These are phyloP conservation scores for Loris lydekkerianus DNA, from an alignment of 2,797 vertebrate genomes.

Conservation along the genomic window DNA sequence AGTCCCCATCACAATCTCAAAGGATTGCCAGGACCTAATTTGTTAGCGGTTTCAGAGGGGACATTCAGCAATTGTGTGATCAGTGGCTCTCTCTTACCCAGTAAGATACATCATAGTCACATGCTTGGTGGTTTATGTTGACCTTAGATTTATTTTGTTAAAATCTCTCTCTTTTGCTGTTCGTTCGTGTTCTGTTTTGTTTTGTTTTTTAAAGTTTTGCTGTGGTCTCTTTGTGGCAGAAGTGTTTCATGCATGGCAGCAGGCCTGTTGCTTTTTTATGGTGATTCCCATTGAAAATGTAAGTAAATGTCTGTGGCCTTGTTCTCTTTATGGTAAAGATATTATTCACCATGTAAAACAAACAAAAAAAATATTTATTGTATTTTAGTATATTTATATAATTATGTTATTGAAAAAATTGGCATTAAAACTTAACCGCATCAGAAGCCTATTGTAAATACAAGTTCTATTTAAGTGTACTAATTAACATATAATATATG, in stretches of 20 bases:
- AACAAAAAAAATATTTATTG: slow-evolving; percentile 91
- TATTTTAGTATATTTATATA: slow-evolving; percentile 93
- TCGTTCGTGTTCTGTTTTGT: slow-evolving; percentile 78
- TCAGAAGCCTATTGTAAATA: slow-evolving; percentile 92
- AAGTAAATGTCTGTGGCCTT: slow-evolving; percentile 92
- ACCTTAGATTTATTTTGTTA: slow-evolving; percentile 79
- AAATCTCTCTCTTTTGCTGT: slow-evolving; percentile 83
- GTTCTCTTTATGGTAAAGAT: slow-evolving; percentile 90
- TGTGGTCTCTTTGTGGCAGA: slow-evolving; percentile 91
- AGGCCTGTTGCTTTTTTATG: slow-evolving; percentile 91
- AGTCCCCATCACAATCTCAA: slow-evolving; percentile 44
- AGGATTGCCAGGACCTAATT: background rate
- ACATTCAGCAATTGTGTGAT: slow-evolving; percentile 59
- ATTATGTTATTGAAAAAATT: slow-evolving; percentile 92
- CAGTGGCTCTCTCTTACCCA: slow-evolving; percentile 75
- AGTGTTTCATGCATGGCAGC: slow-evolving; percentile 91
- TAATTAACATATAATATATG: slow-evolving; percentile 93
- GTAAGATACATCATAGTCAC: slow-evolving; percentile 40
- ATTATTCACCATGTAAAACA: slow-evolving; percentile 93
- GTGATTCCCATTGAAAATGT: slow-evolving; percentile 91
- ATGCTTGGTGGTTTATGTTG: slow-evolving; percentile 85
- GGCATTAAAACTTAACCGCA: slow-evolving; percentile 92
- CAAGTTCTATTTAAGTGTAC: slow-evolving; percentile 93
- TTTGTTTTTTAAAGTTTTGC: slow-evolving; percentile 86
- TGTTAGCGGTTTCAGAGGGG: background rate